Base-by-base conservation (phyloP, 2,888 invertebrate species). In the Sicus ferrugineus region DNA sequence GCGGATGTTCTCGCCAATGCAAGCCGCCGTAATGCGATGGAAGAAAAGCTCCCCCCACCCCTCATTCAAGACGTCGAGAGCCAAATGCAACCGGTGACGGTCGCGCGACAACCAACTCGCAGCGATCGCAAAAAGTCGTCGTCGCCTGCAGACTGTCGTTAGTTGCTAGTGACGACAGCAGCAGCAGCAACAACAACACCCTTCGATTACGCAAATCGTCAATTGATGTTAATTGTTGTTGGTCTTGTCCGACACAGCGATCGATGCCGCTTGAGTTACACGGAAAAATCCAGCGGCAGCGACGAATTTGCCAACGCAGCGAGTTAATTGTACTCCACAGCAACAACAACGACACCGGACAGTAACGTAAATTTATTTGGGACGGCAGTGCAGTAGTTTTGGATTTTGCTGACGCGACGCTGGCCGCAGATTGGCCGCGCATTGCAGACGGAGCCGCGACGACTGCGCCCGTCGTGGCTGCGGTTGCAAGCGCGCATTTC, bases 1-100 rank as follows among this genome's bases (percentile, higher is more conserved):
- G 76, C 79, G 80, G 80, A 79, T 80, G 79, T 77, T 80, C 79
- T 80, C 77, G 79, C 79, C 73, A 59, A 59, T 19, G 19, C 19
- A 14, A 31, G n/a, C 16, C 26, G 30, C 19, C 59, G 38, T 59
- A 38, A 59, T 21, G 34, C n/a, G 38, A 14, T 38, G 38, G 23
- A 38, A 31, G 52, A 52, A 52, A 30, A 52, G 30, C 31, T 50
- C 30, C 21, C n/a, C 52, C 31, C 9, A 9, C 34, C 34, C 59
- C 31, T 21, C 38, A 59, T n/a, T n/a, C n/a, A n/a, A n/a, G n/a
- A n/a, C n/a, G n/a, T n/a, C n/a, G 23, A 59, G 34, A 21, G 59
- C 31, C 28, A 19, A n/a, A n/a, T n/a, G n/a, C n/a, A 23, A 34
- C 19, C 2, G 21, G 23, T 11, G 21, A 4, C 9, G 38, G 59